Percentiles rank a stretch among this genome's conserved stretches.
phyloP scores from a whole-genome alignment of 2,888 invertebrate species.

The Tachina grossa region DNA sequence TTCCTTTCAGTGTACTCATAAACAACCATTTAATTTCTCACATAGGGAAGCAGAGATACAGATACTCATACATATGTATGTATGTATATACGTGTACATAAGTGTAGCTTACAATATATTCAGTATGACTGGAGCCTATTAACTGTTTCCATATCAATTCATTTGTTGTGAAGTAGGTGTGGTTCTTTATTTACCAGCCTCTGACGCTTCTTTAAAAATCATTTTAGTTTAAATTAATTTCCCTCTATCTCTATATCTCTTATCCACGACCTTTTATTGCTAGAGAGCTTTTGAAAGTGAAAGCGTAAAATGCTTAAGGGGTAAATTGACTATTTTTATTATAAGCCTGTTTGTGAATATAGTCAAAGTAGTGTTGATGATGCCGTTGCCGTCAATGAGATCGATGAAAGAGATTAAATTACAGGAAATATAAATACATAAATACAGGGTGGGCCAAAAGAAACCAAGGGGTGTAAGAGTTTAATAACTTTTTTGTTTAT shows the following conservation, averaged over 20 bases:
- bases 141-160: slow-evolving; percentile 58
- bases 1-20: too few relatives aligned
- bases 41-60: neutral
- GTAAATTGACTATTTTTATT: slow-evolving; percentile 38
- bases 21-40: neutral
- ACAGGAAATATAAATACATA: neutral
- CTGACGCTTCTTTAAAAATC: slow-evolving; percentile 33
- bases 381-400: slow-evolving; percentile 30
- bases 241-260: neutral
- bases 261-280: neutral
- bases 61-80: neutral
- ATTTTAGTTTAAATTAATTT: slow-evolving; percentile 47
- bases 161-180: slow-evolving; percentile 39
- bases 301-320: slow-evolving; percentile 3
- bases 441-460: too few relatives aligned
- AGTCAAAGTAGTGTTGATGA: slow-evolving; percentile 28
- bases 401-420: slow-evolving; percentile 37
- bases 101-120: slow-evolving; percentile 8
- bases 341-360: slow-evolving; percentile 16
- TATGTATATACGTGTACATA: neutral
- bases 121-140: slow-evolving; percentile 58
- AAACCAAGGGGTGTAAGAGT: too few relatives aligned
- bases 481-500: too few relatives aligned
- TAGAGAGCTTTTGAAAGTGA: neutral
- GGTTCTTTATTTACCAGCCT: slow-evolving; percentile 36